Evolutionary conservation across 2,113 vertebrate genomes (phyloP).

Genomic region (Etheostoma cragini): DNA sequence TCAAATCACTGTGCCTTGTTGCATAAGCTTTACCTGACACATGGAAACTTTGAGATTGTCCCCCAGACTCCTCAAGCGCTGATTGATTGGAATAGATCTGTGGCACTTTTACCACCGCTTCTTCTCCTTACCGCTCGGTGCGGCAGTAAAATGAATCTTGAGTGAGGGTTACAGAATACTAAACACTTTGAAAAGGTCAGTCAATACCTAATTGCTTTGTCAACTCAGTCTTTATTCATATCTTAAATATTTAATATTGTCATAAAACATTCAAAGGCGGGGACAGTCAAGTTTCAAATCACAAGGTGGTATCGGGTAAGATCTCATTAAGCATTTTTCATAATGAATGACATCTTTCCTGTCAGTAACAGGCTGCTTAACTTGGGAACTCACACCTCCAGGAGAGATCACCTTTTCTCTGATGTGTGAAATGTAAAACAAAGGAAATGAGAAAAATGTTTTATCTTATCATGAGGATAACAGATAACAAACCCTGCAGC

Average conservation of each 20-base stretch:
- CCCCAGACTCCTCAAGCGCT: conserved; percentile 23
- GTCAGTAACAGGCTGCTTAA: conserved; percentile 62
- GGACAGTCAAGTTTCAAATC: conserved; percentile 47
- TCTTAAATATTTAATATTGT: conserved; percentile 74
- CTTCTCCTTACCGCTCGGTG: conserved; percentile 22
- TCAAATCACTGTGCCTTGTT: conserved; percentile 14
- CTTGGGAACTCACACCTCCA: conserved; percentile 63
- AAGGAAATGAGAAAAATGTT: conserved; percentile 71
- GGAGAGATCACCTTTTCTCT: conserved; percentile 57
- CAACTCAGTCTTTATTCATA: conserved; percentile 75
- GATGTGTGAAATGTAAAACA: conserved; percentile 69
- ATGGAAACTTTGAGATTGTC: conserved; percentile 38
- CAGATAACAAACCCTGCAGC: conserved; percentile 59
- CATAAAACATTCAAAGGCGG: conserved; percentile 68
- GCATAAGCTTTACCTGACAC: conserved; percentile 38
- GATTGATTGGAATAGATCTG: conserved; percentile 60
- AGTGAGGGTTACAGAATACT: conserved; percentile 65
- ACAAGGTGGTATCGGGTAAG: conserved; percentile 38
- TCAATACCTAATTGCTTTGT: conserved; percentile 80
- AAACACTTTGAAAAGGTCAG: conserved; percentile 73
- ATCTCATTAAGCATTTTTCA: conserved; percentile 74
- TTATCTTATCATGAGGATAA: conserved; percentile 55
- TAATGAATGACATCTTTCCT: conserved; percentile 72
- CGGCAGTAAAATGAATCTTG: conserved; percentile 50
- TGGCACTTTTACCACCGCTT: conserved; percentile 33